phyloP scores from a whole-genome alignment of 2,113 vertebrate genomes.

The Pseudorhombus dupliciocellatus region DNA sequence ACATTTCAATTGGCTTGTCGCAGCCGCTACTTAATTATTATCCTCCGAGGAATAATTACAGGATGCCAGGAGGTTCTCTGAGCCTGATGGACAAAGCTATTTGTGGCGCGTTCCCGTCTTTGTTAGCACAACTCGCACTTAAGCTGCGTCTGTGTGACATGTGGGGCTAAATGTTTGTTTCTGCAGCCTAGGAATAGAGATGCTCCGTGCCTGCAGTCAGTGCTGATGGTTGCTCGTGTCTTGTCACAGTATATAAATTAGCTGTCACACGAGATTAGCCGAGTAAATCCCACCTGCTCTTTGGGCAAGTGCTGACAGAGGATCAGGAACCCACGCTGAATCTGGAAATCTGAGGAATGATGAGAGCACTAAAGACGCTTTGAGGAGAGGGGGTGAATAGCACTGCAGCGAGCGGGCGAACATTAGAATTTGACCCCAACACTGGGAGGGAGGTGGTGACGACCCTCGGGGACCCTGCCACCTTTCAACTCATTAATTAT shows the following conservation, averaged over 20 bases:
- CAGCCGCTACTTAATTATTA: constrained; percentile 51
- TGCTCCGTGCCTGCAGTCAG: constrained; percentile 7
- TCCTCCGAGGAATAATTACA: constrained; percentile 62
- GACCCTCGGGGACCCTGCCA: constrained; percentile 16
- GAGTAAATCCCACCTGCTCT: constrained; percentile 13
- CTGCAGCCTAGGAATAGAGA: constrained; percentile 32
- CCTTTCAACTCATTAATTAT: constrained; percentile 61
- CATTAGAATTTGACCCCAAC: constrained; percentile 30
- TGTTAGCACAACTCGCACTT: constrained; percentile 34
- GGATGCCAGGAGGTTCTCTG: constrained; percentile 54
- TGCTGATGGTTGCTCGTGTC: constrained; percentile 20
- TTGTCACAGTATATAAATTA: constrained; percentile 48
- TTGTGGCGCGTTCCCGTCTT: constrained; percentile 46
- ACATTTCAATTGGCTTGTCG: constrained; percentile 31
- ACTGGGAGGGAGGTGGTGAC: background rate
- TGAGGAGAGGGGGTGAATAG: constrained; percentile 10
- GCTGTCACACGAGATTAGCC: constrained; percentile 41
- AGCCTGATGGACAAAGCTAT: constrained; percentile 60
- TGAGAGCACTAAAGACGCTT: background rate
- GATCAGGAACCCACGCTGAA: background rate
- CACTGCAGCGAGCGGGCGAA: too few species aligned
- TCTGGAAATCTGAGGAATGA: constrained; percentile 2
- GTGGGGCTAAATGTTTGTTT: constrained; percentile 13
- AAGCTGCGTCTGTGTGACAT: background rate
- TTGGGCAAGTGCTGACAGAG: background rate